Evolutionary conservation across 37 sponge, comb jelly and placozoan species (phyloP).

Genomic region (Agelas oroides): DNA sequence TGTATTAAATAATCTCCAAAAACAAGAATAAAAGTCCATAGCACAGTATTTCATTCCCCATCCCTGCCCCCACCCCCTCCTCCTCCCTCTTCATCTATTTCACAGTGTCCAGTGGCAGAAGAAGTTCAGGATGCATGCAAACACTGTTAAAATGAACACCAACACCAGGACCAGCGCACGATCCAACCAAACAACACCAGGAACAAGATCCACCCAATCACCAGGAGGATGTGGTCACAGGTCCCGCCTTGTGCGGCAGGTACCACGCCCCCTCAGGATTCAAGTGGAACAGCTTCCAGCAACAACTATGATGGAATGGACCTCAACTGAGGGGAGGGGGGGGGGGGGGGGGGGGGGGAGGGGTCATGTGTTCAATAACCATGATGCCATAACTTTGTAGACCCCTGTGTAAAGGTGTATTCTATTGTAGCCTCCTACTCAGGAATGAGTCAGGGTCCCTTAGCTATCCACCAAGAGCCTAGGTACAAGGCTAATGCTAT

Average conservation of each 20-base stretch:
- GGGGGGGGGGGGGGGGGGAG: too few relatives aligned
- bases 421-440: too few relatives aligned
- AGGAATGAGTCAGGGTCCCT: too few relatives aligned
- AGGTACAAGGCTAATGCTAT: too few relatives aligned
- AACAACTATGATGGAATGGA: conserved; percentile 49
- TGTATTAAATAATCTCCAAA: too few relatives aligned
- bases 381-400: too few relatives aligned
- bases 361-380: too few relatives aligned
- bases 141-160: conserved; percentile 37
- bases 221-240: conserved; percentile 58
- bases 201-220: conserved; percentile 74
- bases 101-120: conserved; percentile 64
- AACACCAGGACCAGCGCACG: conserved; percentile 39
- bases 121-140: conserved; percentile 54
- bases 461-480: too few relatives aligned
- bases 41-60: too few relatives aligned
- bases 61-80: too few relatives aligned
- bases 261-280: conserved; percentile 72
- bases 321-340: neutral
- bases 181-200: conserved; percentile 76
- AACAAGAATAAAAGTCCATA: too few relatives aligned
- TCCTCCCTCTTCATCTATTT: conserved; percentile 50
- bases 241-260: conserved; percentile 80
- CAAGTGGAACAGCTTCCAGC: conserved; percentile 65
- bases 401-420: too few relatives aligned